Conservation (phyloP, 2,797 vertebrate genomes). For the Holocentrus rufus region DNA sequence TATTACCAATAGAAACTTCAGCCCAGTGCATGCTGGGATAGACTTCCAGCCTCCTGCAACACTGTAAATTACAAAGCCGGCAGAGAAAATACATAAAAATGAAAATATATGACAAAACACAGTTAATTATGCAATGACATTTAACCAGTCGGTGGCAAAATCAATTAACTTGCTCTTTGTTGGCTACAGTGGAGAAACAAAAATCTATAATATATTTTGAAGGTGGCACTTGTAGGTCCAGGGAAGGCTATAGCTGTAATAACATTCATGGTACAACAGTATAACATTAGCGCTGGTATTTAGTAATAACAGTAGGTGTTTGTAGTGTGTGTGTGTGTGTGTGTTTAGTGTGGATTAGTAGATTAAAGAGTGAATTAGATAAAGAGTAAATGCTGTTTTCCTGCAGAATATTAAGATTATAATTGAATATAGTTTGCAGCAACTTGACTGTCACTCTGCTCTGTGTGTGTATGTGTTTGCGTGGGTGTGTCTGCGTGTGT, state of each 20-base stretch:
- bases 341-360: neutral
- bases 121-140: neutral
- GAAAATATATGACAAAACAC: too few relatives aligned
- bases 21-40: too few relatives aligned
- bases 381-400: neutral
- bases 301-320: neutral
- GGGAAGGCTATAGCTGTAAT: neutral
- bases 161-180: conserved; percentile 9
- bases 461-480: conserved; percentile 41
- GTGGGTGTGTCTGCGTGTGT: conserved; percentile 2
- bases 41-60: too few relatives aligned
- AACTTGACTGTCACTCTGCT: neutral
- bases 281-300: neutral
- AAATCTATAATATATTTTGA: neutral
- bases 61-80: too few relatives aligned
- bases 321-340: neutral
- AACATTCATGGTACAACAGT: neutral
- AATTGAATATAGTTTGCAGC: neutral
- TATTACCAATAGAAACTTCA: too few relatives aligned
- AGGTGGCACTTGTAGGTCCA: neutral
- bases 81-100: too few relatives aligned
- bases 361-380: neutral
- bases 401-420: neutral
- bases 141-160: neutral
- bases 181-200: neutral